Conservation (phyloP, 2,888 invertebrate genomes). For the Polymixis flavicincta region DNA sequence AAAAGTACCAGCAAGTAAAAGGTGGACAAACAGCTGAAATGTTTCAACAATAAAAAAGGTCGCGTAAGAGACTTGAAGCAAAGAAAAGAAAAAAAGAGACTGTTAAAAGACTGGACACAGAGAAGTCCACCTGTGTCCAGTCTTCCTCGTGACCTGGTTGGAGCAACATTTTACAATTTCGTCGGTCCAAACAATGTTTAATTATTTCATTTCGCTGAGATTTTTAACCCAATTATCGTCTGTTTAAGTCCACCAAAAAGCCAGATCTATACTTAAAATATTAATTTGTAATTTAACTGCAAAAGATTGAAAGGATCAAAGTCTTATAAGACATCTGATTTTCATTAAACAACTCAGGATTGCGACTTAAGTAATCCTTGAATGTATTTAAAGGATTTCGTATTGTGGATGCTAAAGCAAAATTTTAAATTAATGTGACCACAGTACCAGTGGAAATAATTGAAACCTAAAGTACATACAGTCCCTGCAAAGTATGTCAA, state of each 20-base stretch:
- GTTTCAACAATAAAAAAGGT: background rate
- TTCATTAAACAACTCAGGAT: conserved; percentile 46
- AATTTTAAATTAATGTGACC: conserved; percentile 14
- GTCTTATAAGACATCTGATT: conserved; percentile 54
- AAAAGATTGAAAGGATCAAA: conserved; percentile 44
- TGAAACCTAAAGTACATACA: background rate
- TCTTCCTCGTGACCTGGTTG: background rate
- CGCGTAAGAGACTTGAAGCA: background rate
- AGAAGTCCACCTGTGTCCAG: background rate
- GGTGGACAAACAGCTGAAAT: background rate
- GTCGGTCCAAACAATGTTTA: background rate
- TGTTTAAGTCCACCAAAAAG: background rate
- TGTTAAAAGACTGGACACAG: background rate
- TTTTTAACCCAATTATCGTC: background rate
- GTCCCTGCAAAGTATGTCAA: background rate
- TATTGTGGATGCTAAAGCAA: conserved; percentile 12
- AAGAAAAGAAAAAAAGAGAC: too few species aligned
- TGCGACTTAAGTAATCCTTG: conserved; percentile 25
- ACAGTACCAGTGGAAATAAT: background rate
- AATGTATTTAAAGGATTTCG: conserved; percentile 45
- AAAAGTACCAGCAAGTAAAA: background rate
- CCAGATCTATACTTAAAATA: conserved; percentile 15
- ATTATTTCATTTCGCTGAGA: background rate
- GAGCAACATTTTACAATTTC: background rate
- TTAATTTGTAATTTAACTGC: conserved; percentile 34